Evolutionary conservation across 2,888 invertebrate genomes (phyloP), one percentile per base, ranked within the genome.

Genomic region (Stegophylla sp.): DNA sequence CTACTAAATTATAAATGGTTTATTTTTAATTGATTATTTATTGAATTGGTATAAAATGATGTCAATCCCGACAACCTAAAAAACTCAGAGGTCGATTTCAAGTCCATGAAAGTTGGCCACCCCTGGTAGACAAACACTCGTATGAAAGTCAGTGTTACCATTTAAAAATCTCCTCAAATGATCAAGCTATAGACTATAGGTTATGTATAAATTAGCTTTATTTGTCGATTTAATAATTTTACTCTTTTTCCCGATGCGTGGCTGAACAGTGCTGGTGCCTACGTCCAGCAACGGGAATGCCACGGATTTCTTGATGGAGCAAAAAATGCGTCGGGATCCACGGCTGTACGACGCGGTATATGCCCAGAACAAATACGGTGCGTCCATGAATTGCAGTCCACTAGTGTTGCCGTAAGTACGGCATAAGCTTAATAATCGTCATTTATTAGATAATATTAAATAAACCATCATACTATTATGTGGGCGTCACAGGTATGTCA

Each of bases 271-370:
- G 20, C 89, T 96, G 79, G 90, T 89, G 28, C 94, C 94, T 1
- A 89, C 90, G 73, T 89, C 92, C 61, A 91, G 93, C 84, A 90
- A 90, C 75, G 59, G 59, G 0, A 76, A 64, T n/a, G 41, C 64
- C 4, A 15, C 20, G 0, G 53, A 76, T 17, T 76, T 76, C n/a
- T 26, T 76, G 3, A 90, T 96, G 85, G 90, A 92, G 72, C 88
- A 90, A 26, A 90, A 91, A 82, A 88, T 96, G 12, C 90, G 92
- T 17, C 89, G 89, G 56, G 92, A 93, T 85, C 94, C 95, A 0
- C 93, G 95, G 85, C 90, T 98, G 85, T 95, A 98, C 85, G 97
- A 97, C 86, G 88, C 89, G 56, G 88, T 89, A 1, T 92, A 92
- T 85, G 92, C 92, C 43, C 88, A 89, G 61, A 87, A 89, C 82